Base-by-base conservation (phyloP, 64 coral and sea anemone genomes). In the Pocillopora damicornis region DNA sequence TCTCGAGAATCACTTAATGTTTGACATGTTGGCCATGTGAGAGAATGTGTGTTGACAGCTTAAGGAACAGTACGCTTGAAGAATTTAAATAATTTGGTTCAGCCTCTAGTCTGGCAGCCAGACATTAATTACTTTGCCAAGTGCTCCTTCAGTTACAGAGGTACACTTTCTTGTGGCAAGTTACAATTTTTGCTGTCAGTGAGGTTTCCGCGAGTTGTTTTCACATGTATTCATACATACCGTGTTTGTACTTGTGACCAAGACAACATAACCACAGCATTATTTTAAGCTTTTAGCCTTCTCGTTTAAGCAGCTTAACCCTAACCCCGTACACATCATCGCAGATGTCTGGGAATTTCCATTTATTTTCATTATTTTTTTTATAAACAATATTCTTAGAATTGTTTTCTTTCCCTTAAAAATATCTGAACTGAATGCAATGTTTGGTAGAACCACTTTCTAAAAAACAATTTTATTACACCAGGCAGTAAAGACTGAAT, bases 111-210 rank as follows among this genome's bases (percentile, higher is more conserved):
- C 5, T 73, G 65, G 20, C 64, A 85, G 81, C 81, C 81, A 73
- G 72, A 73, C 71, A 85, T n/a, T 65, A 85, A 85, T 85, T 85
- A n/a, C 20, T 85, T 85, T 71, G 71, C 42, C 38, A n/a, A 85
- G 81, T 85, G 42, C 35, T 26, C 25, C 58, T 77, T 15, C 20
- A 5, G 38, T 36, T 72, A n/a, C 15, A 8, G 7, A 4, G 3
- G 7, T 51, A 4, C 42, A 2, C 7, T 51, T 7, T 51, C 42
- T 51, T 51, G 7, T 2, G 42, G 42, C 42, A 51, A 51, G 42
- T 51, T 2, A 51, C 42, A 7, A 51, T 51, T 2, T 30, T 7
- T 51, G 42, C 1, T 1, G 42, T 51, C 7, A 51, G 42, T 51
- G 42, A 30, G 30, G 30, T 30, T 30, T 30, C 30, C 30, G 30